Conservation (phyloP, 2,888 invertebrate species). For the Acanthacorydalis orientalis region DNA sequence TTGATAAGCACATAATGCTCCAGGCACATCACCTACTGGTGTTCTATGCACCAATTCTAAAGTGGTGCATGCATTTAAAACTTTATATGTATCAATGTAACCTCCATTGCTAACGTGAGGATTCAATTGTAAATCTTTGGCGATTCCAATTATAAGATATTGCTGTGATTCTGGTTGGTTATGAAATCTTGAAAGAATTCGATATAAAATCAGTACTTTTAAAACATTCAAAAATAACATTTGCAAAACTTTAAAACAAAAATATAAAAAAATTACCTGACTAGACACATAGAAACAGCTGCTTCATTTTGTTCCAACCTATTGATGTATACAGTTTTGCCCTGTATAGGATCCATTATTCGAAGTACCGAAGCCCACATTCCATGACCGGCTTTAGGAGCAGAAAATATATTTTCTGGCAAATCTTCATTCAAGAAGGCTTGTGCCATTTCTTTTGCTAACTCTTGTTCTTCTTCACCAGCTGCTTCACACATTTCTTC, state of each 20-base stretch:
- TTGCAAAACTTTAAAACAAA: background rate
- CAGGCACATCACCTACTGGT: slow-evolving; percentile 78
- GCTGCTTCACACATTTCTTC: slow-evolving; percentile 97
- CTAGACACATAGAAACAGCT: slow-evolving; percentile 72
- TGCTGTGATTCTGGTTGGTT: slow-evolving; percentile 25
- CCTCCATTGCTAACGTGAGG: slow-evolving; percentile 72
- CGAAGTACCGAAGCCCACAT: slow-evolving; percentile 91
- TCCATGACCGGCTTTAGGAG: slow-evolving; percentile 88
- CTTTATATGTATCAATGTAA: slow-evolving; percentile 73
- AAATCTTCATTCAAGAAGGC: slow-evolving; percentile 89
- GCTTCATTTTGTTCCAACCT: slow-evolving; percentile 92
- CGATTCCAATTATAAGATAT: slow-evolving; percentile 75
- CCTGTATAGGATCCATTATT: slow-evolving; percentile 71
- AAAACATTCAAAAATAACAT: background rate
- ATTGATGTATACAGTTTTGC: slow-evolving; percentile 58
- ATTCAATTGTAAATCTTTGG: slow-evolving; percentile 76
- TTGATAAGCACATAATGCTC: slow-evolving; percentile 78
- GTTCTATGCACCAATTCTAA: slow-evolving; percentile 91
- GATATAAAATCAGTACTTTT: background rate
- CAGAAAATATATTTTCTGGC: slow-evolving; percentile 86
- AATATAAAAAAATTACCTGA: slow-evolving; percentile 44
- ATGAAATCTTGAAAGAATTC: slow-evolving; percentile 20
- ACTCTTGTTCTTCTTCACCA: slow-evolving; percentile 84
- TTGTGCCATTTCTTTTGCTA: slow-evolving; percentile 95
- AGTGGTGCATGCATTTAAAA: slow-evolving; percentile 59